These are phyloP conservation scores for Zootoca vivipara DNA, from an alignment of 2,113 vertebrate genomes.

Conservation along the genomic window DNA sequence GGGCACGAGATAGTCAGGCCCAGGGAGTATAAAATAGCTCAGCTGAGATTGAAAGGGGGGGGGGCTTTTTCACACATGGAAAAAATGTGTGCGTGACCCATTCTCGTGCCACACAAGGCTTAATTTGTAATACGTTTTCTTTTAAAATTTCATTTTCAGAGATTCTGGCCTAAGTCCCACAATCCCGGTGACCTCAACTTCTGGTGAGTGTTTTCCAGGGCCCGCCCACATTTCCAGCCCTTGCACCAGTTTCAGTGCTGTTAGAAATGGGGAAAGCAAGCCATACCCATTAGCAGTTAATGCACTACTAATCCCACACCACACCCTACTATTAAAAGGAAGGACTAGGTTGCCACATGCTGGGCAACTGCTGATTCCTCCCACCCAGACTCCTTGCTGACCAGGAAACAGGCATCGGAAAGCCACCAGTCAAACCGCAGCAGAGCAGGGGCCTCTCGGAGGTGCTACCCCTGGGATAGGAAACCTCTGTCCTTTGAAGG, in stretches of 20 bases:
- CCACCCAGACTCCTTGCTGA: background rate
- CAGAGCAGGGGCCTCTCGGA: background rate
- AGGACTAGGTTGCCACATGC: background rate
- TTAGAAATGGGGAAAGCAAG: background rate
- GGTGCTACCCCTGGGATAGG: too few relatives aligned
- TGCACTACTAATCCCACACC: background rate
- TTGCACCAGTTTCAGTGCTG: background rate
- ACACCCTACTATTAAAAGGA: background rate
- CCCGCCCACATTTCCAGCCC: background rate
- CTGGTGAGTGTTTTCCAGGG: slow-evolving; percentile 79
- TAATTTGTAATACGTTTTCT: slow-evolving; percentile 45
- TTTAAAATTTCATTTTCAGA: slow-evolving; percentile 71
- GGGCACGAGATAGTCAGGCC: background rate
- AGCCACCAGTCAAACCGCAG: background rate
- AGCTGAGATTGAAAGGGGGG: background rate
- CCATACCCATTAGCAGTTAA: background rate
- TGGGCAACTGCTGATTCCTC: background rate
- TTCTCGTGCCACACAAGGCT: background rate
- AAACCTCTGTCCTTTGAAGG: too few relatives aligned
- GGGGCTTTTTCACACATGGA: background rate
- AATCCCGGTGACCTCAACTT: slow-evolving; percentile 86
- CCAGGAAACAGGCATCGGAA: background rate
- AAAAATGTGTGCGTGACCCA: background rate
- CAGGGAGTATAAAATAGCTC: background rate
- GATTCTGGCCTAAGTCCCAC: slow-evolving; percentile 92